Conservation (phyloP, 2,888 invertebrate species). For the Dusona sp. region DNA sequence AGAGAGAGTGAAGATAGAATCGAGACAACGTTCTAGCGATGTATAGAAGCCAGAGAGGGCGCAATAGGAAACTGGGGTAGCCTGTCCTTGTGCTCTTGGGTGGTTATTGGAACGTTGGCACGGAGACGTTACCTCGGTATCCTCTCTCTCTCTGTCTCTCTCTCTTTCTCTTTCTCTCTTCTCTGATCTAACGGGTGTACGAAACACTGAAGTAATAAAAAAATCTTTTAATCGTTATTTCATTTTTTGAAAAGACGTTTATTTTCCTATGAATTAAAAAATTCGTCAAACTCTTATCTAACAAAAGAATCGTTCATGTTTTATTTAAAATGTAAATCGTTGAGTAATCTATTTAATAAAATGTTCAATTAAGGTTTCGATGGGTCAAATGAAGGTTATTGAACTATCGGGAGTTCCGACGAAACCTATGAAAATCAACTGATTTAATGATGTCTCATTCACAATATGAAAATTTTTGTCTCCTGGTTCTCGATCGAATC, state of each 20-base stretch:
- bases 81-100: constrained; percentile 83
- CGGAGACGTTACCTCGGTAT: constrained; percentile 76
- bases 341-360: no score
- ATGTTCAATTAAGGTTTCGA: no score
- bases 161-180: constrained; percentile 41
- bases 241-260: background rate
- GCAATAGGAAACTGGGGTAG: constrained; percentile 84
- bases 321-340: no score
- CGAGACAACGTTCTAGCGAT: constrained; percentile 71
- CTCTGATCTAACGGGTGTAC: constrained; percentile 47
- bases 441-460: no score
- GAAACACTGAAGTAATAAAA: constrained; percentile 1
- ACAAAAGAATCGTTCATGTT: no score
- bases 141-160: constrained; percentile 41
- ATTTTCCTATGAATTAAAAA: no score
- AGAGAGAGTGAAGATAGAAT: constrained; percentile 15
- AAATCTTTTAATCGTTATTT: background rate
- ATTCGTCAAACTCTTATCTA: no score
- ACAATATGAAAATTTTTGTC: no score
- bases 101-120: constrained; percentile 84
- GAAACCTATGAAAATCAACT: no score
- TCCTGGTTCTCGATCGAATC: no score
- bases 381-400: no score
- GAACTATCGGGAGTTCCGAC: no score
- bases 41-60: constrained; percentile 71